Evolutionary conservation across 1,140 invertebrate species (phyloP).

Genomic region (Drosophila repleta): DNA sequence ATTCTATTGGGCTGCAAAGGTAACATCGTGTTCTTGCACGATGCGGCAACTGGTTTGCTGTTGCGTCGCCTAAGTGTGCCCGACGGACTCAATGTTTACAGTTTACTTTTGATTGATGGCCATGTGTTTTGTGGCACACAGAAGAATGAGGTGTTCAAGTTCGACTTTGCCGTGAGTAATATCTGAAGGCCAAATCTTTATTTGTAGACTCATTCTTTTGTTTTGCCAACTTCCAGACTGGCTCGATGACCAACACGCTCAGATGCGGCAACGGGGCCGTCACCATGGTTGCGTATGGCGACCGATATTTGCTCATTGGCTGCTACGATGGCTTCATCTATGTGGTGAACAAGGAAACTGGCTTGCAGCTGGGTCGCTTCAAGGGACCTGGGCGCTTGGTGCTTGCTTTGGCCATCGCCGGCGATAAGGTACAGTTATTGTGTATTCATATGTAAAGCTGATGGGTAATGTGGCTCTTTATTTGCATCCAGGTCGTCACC

Average conservation of each 20-base stretch:
- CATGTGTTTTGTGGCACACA: constrained; percentile 89
- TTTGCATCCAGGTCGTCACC: constrained; percentile 61
- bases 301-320: constrained; percentile 86
- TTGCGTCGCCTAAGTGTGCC: constrained; percentile 87
- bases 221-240: constrained; percentile 84
- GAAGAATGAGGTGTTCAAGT: constrained; percentile 87
- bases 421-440: constrained; percentile 85
- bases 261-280: constrained; percentile 88
- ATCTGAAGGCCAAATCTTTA: neutral
- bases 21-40: constrained; percentile 87
- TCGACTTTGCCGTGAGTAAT: constrained; percentile 87
- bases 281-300: constrained; percentile 86
- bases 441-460: too few species aligned
- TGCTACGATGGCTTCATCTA: constrained; percentile 90
- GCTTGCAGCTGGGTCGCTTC: constrained; percentile 84
- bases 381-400: constrained; percentile 88
- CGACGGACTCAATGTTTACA: constrained; percentile 87
- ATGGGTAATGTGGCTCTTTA: constrained; percentile 4
- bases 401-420: constrained; percentile 86
- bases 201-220: neutral
- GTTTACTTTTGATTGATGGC: constrained; percentile 86
- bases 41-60: constrained; percentile 87
- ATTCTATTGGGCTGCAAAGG: constrained; percentile 88
- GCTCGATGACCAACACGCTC: constrained; percentile 85
- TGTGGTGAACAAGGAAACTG: constrained; percentile 86